Conservation (phyloP, 1,140 invertebrate species). For the Drosophila prosaltans region DNA sequence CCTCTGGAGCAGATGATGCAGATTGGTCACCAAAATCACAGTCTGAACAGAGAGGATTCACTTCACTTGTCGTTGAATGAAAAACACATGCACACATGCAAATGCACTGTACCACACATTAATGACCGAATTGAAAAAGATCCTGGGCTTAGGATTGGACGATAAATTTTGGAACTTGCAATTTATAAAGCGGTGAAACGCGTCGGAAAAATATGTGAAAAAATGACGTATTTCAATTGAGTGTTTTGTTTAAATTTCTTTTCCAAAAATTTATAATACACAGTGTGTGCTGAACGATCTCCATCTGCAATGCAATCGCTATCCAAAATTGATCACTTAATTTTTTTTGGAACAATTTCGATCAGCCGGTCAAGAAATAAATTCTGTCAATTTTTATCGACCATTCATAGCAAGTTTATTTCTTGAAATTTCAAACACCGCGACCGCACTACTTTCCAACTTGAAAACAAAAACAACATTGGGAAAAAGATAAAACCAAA, state of each 20-base stretch:
- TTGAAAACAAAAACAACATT: too few species aligned
- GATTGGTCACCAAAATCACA: background rate
- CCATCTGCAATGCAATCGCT: slow-evolving; percentile 34
- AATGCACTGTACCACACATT: background rate
- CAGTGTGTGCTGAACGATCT: slow-evolving; percentile 11
- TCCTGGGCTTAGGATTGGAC: background rate
- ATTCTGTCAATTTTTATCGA: too few species aligned
- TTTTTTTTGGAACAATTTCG: background rate
- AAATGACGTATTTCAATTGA: slow-evolving; percentile 60
- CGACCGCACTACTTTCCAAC: too few species aligned
- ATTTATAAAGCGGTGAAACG: slow-evolving; percentile 15
- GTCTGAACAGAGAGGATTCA: background rate
- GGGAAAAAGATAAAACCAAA: too few species aligned
- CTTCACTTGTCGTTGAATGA: background rate
- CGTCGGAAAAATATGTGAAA: slow-evolving; percentile 24
- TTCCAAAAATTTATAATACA: background rate
- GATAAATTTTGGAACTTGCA: slow-evolving; percentile 22
- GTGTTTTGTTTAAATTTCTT: slow-evolving; percentile 34
- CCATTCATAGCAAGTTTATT: too few species aligned
- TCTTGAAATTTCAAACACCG: too few species aligned
- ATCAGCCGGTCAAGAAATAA: too few species aligned
- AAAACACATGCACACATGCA: background rate
- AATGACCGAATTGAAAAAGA: background rate
- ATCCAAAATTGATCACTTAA: background rate
- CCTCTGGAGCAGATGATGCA: too few species aligned